Conservation (phyloP, 1,140 invertebrate genomes). For the Heliconius himera region DNA sequence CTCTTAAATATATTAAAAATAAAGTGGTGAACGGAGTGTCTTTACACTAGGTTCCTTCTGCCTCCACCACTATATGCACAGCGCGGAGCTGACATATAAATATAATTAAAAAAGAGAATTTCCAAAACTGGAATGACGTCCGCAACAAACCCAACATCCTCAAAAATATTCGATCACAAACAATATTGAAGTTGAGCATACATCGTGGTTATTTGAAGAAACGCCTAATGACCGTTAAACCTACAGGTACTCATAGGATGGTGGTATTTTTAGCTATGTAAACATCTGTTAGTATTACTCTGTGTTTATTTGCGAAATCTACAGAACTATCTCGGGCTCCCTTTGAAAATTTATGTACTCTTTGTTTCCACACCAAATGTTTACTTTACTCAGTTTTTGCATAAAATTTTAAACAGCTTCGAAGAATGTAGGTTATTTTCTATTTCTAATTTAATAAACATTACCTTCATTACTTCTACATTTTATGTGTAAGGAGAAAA, state of each 20-base stretch:
- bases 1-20: too few species aligned
- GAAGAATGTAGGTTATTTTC: not conserved
- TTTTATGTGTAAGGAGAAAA: constrained; percentile 12
- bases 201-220: not conserved
- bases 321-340: constrained; percentile 21
- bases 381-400: constrained; percentile 8
- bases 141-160: not conserved
- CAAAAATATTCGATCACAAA: constrained; percentile 5
- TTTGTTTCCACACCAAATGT: constrained; percentile 19
- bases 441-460: not conserved
- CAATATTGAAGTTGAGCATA: constrained; percentile 10
- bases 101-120: not conserved
- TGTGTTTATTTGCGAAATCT: constrained; percentile 28
- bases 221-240: constrained; percentile 22
- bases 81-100: not conserved
- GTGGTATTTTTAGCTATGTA: constrained; percentile 27
- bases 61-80: too few species aligned
- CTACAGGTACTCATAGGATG: constrained; percentile 9
- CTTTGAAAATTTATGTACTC: constrained; percentile 26
- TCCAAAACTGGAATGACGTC: not conserved
- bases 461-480: constrained; percentile 11
- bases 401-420: constrained; percentile 2
- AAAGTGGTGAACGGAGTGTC: too few species aligned
- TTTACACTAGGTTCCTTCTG: too few species aligned
- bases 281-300: constrained; percentile 26